Conservation (phyloP, 1,140 invertebrate genomes). For the Daktulosphaira vitifoliae region DNA sequence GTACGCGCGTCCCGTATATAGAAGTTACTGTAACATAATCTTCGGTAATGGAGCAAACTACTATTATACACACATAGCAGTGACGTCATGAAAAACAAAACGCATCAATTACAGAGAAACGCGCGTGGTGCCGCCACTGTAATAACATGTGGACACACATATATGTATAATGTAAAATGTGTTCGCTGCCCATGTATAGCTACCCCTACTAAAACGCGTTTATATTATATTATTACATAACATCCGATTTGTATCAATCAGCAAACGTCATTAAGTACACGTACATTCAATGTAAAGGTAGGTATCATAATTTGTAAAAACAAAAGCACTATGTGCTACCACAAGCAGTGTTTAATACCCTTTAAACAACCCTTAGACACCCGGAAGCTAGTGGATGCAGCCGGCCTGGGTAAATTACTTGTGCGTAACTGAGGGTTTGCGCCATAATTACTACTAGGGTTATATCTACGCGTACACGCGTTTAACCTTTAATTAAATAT, state of each 20-base stretch:
- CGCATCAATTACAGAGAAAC: slow-evolving; percentile 25
- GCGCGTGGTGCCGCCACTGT: not conserved
- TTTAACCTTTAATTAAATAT: too few relatives aligned
- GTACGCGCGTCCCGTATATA: not conserved
- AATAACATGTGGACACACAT: not conserved
- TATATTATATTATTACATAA: too few relatives aligned
- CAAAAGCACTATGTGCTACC: too few relatives aligned
- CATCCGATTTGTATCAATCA: slow-evolving; percentile 27
- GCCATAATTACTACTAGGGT: too few relatives aligned
- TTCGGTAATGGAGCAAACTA: slow-evolving; percentile 23
- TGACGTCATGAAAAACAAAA: slow-evolving; percentile 23
- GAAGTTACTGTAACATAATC: slow-evolving; percentile 32
- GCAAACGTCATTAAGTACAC: not conserved
- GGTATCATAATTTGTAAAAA: too few relatives aligned
- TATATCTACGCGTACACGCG: too few relatives aligned
- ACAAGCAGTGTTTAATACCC: too few relatives aligned
- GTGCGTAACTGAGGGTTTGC: not conserved
- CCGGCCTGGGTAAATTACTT: not conserved
- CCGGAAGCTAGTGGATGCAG: not conserved
- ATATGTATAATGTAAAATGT: not conserved
- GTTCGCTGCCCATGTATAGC: not conserved
- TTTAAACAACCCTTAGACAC: too few relatives aligned
- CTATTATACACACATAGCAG: not conserved
- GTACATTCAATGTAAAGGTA: too few relatives aligned
- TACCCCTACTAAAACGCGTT: too few relatives aligned